Percentiles rank a stretch among this genome's conserved stretches.
These are phyloP conservation scores for Melanostoma scalare DNA, from an alignment of 2,888 invertebrate species.

Conservation along the genomic window DNA sequence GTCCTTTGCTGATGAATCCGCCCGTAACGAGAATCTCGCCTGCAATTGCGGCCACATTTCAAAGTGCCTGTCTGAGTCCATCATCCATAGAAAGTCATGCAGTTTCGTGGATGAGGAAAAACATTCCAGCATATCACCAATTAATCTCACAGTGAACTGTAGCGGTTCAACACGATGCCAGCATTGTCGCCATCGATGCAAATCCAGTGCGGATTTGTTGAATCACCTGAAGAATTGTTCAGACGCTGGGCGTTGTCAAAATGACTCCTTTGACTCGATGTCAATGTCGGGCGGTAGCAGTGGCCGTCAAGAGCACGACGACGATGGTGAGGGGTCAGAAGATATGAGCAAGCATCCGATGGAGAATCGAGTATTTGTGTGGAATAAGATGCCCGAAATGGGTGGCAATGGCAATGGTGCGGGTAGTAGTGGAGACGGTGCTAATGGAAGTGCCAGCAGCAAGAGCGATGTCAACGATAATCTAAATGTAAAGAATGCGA, in stretches of 20 bases:
- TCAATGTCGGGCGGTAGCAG: slow-evolving; percentile 79
- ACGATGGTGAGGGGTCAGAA: slow-evolving; percentile 78
- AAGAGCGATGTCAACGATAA: slow-evolving; percentile 69
- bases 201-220: slow-evolving; percentile 90
- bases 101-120: slow-evolving; percentile 81
- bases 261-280: slow-evolving; percentile 81
- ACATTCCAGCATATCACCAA: slow-evolving; percentile 77
- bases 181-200: slow-evolving; percentile 92
- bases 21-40: slow-evolving; percentile 86
- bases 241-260: slow-evolving; percentile 82
- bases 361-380: slow-evolving; percentile 92
- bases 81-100: slow-evolving; percentile 89
- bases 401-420: slow-evolving; percentile 55
- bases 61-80: slow-evolving; percentile 91
- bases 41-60: slow-evolving; percentile 89
- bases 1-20: slow-evolving; percentile 86
- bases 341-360: slow-evolving; percentile 85
- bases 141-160: slow-evolving; percentile 81
- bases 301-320: slow-evolving; percentile 81
- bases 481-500: slow-evolving; percentile 63
- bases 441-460: slow-evolving; percentile 57
- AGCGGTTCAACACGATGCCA: slow-evolving; percentile 90
- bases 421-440: slow-evolving; percentile 48
- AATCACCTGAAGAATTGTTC: slow-evolving; percentile 89
- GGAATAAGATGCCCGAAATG: slow-evolving; percentile 86